A percentile compares a stretch with the other conserved stretches of the same genome.
These are phyloP conservation scores for Listrodromus nycthemerus DNA, from an alignment of 2,888 invertebrate species.

Conservation along the genomic window DNA sequence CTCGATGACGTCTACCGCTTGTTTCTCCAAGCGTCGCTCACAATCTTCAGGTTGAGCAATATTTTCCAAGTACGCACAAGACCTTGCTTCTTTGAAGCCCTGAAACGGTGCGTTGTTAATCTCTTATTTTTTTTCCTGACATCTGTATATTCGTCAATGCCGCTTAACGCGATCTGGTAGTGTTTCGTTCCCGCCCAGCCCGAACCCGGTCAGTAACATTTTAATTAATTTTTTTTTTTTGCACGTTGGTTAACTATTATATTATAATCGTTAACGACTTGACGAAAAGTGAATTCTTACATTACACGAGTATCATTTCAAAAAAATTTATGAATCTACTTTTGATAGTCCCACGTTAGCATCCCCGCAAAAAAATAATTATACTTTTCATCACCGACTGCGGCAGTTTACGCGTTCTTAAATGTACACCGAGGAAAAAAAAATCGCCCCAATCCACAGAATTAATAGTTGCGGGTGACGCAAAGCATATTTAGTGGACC, in stretches of 20 bases:
- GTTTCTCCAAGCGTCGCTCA: not conserved
- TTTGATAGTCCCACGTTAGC: no score
- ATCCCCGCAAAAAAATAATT: no score
- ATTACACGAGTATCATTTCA: no score
- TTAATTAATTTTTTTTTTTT: no score
- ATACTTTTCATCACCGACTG: not conserved
- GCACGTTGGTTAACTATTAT: no score
- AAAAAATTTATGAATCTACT: no score
- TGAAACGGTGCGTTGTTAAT: not conserved
- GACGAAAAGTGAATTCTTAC: no score
- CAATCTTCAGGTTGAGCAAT: conserved; percentile 1
- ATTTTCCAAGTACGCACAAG: not conserved
- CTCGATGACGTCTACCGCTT: conserved; percentile 35
- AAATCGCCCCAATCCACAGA: not conserved
- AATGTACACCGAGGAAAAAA: not conserved
- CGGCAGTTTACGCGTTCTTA: not conserved
- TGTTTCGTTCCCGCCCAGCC: no score
- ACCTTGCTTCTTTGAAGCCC: not conserved
- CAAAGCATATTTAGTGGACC: not conserved
- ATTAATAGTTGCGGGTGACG: not conserved
- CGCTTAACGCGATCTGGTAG: not conserved
- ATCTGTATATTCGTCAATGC: conserved; percentile 1
- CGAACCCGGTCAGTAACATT: no score
- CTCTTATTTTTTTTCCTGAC: not conserved
- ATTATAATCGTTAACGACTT: no score